Base-by-base conservation (phyloP, 2,888 invertebrate species). In the Zaprionus lineosus region DNA sequence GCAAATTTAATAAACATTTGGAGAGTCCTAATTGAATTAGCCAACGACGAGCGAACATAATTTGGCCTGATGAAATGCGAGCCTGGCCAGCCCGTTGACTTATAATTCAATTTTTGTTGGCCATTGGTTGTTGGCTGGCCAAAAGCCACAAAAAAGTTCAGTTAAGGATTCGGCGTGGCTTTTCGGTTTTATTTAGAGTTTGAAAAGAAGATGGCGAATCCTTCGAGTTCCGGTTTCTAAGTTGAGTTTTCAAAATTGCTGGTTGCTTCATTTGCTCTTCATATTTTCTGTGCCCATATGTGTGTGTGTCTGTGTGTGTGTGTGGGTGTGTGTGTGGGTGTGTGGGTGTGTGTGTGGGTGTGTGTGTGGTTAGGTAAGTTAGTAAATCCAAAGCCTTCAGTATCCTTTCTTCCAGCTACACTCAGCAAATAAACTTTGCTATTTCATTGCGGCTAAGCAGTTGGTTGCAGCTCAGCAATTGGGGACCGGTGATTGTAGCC, bases 1-100 rank as follows among this genome's bases (percentile, higher is more conserved):
- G 81, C 73, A 77, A 84, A 84, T 77, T 73, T 57, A 69, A 77
- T 84, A 66, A 77, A 76, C 81, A 83, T 79, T 83, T 75, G 64
- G 57, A 66, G n/a, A 73, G 39, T 68, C 63, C 55, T 68, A 72
- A 72, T 79, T 59, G 51, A 75, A 64, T 79, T 79, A 60, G 60
- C 19, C 28, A 46, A 43, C 26, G n/a, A 34, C 65, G 53, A 44
- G 44, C 36, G 47, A 6, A 21, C 43, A 44, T 44, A 16, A 47
- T 53, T 11, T 14, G 5, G 8, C n/a, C 36, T 37, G 19, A 46
- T 34, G 33, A 40, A 44, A 48, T 44, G 46, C 24, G 36, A 44
- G 18, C 44, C 12, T 36, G 40, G 3, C 37, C 29, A 26, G 34
- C 31, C 55, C 41, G 46, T 44, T 33, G 68, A 67, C 68, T 67